Percentiles rank a stretch among this genome's conserved stretches.
Evolutionary conservation across 2,888 invertebrate species (phyloP).

Genomic region (Bruchidius siliquastri): DNA sequence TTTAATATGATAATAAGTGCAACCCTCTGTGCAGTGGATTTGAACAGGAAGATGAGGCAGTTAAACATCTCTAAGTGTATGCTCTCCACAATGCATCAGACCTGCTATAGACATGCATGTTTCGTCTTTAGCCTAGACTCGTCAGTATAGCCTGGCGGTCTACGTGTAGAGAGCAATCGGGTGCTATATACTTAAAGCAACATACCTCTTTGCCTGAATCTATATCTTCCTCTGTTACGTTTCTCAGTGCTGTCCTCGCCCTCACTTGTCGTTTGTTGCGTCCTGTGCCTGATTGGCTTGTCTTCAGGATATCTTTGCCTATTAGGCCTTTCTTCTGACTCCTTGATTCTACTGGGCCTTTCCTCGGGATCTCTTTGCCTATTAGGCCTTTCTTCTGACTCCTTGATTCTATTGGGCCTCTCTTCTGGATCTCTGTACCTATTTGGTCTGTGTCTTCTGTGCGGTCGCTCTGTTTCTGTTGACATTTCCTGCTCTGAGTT

Average conservation of each 20-base stretch:
- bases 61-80: no score
- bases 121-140: no score
- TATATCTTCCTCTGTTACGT: constrained; percentile 13
- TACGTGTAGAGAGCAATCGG: no score
- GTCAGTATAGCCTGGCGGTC: no score
- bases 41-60: no score
- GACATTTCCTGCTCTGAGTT: constrained; percentile 14
- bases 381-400: constrained; percentile 17
- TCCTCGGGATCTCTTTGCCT: constrained; percentile 4
- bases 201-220: constrained; percentile 20
- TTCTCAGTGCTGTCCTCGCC: constrained; percentile 13
- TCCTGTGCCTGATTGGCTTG: constrained; percentile 10
- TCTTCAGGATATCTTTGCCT: constrained; percentile 7
- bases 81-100: no score
- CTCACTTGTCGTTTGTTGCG: constrained; percentile 9
- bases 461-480: constrained; percentile 28
- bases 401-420: neutral
- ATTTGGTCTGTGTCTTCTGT: constrained; percentile 25
- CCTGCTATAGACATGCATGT: no score
- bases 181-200: no score
- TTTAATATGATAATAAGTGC: no score
- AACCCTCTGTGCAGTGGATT: no score
- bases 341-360: neutral
- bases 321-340: constrained; percentile 17
- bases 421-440: constrained; percentile 5